Evolutionary conservation across 2,888 invertebrate genomes (phyloP).

Genomic region (Mythimna vitellina): DNA sequence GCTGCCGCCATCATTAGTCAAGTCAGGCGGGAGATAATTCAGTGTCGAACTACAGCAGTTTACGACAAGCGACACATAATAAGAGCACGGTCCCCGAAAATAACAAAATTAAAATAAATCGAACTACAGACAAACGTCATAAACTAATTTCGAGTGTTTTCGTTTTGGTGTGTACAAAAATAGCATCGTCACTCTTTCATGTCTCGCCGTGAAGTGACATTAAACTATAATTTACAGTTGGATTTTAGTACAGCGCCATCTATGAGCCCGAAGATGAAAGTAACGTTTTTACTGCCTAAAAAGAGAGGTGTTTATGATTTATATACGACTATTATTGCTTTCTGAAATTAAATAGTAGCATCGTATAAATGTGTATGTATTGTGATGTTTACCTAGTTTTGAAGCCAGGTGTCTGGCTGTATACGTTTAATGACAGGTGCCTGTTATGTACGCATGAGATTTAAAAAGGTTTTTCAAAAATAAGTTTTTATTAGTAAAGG

Average conservation of each 20-base stretch:
- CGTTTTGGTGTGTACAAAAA: conserved; percentile 89
- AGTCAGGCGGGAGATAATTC: conserved; percentile 83
- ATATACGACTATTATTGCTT: conserved; percentile 79
- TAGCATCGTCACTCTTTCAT: conserved; percentile 90
- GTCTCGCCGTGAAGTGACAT: conserved; percentile 86
- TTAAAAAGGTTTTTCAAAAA: conserved; percentile 47
- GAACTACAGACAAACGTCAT: conserved; percentile 90
- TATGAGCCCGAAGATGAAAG: conserved; percentile 84
- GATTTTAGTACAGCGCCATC: conserved; percentile 86
- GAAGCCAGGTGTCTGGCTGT: conserved; percentile 62
- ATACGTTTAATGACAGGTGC: conserved; percentile 60
- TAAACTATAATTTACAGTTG: conserved; percentile 86
- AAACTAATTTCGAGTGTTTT: conserved; percentile 91
- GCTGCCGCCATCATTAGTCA: conserved; percentile 80
- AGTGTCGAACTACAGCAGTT: conserved; percentile 81
- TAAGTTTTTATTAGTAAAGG: conserved; percentile 60
- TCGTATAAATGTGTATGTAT: conserved; percentile 70
- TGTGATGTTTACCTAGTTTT: conserved; percentile 59
- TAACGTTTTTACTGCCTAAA: conserved; percentile 78
- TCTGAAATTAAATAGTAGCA: conserved; percentile 80
- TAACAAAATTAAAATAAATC: conserved; percentile 91
- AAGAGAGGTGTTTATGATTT: conserved; percentile 86
- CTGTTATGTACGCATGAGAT: conserved; percentile 26
- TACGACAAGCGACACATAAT: conserved; percentile 83
- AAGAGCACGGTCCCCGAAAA: conserved; percentile 86